Percentiles rank a stretch among this genome's conserved stretches.
These are phyloP conservation scores for Lateolabrax maculatus DNA, from an alignment of 2,797 vertebrate species.

Conservation along the genomic window DNA sequence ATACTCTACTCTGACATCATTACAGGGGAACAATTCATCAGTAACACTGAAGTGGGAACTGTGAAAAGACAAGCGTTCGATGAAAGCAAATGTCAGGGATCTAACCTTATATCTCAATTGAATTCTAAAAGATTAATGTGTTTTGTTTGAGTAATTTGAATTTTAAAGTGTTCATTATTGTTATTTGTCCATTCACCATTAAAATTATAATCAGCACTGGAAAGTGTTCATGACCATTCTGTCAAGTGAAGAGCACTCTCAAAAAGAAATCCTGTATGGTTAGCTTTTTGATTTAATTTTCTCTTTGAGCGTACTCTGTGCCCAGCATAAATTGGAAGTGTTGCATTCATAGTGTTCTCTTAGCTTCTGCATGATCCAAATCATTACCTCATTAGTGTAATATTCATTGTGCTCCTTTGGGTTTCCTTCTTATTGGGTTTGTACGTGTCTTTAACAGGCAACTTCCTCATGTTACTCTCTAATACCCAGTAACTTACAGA, in stretches of 20 bases:
- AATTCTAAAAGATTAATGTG: conserved; percentile 17
- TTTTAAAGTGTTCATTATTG: not conserved
- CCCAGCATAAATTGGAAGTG: not conserved
- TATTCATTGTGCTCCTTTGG: not conserved
- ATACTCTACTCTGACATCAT: not conserved
- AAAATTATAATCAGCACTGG: not conserved
- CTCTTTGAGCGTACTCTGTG: not conserved
- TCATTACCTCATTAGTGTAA: not conserved
- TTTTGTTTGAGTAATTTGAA: conserved; percentile 9
- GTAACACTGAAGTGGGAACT: conserved; percentile 1
- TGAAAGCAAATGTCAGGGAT: conserved; percentile 19
- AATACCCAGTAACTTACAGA: too few species aligned
- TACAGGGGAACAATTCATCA: not conserved
- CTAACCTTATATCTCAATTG: not conserved
- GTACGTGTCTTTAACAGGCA: not conserved
- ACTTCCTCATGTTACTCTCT: not conserved
- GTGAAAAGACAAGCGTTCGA: conserved; percentile 25
- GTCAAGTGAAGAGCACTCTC: conserved; percentile 11
- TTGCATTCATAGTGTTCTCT: not conserved
- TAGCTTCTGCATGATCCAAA: not conserved
- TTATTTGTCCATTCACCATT: conserved; percentile 10
- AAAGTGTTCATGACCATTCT: conserved; percentile 3
- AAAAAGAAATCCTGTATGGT: not conserved
- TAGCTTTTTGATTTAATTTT: conserved; percentile 15
- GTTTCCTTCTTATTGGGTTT: not conserved